Conservation (phyloP, 1,140 invertebrate genomes). For the Bombus polaris region DNA sequence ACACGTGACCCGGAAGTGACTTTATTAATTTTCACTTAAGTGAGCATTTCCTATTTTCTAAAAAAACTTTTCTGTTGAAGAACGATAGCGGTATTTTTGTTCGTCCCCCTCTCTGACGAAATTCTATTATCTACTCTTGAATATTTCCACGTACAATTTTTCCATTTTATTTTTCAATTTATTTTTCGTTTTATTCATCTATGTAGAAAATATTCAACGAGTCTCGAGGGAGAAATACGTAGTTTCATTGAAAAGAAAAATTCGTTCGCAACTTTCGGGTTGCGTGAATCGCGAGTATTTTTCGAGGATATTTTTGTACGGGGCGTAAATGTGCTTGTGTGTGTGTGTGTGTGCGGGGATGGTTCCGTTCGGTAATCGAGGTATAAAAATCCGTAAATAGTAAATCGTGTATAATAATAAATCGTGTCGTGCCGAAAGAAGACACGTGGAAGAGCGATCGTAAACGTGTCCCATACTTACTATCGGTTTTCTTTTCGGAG, state of each 20-base stretch:
- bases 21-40: neutral
- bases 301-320: conserved; percentile 33
- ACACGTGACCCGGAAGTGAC: conserved; percentile 39
- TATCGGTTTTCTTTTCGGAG: neutral
- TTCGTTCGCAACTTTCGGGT: conserved; percentile 23
- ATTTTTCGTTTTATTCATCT: neutral
- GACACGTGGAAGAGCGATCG: conserved; percentile 61
- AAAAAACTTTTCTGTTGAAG: too few species aligned
- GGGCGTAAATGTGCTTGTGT: neutral
- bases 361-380: conserved; percentile 51
- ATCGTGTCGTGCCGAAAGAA: conserved; percentile 56
- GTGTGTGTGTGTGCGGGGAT: neutral
- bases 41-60: too few species aligned
- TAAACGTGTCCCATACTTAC: conserved; percentile 47
- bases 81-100: neutral
- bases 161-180: neutral
- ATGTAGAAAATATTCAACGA: neutral
- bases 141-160: neutral
- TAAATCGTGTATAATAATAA: conserved; percentile 52
- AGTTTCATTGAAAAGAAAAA: neutral
- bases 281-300: conserved; percentile 2
- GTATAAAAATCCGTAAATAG: conserved; percentile 66
- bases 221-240: neutral
- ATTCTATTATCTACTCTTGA: neutral
- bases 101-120: neutral